Base-by-base conservation (phyloP, 1,140 invertebrate genomes). In the Drosophila neocordata region DNA sequence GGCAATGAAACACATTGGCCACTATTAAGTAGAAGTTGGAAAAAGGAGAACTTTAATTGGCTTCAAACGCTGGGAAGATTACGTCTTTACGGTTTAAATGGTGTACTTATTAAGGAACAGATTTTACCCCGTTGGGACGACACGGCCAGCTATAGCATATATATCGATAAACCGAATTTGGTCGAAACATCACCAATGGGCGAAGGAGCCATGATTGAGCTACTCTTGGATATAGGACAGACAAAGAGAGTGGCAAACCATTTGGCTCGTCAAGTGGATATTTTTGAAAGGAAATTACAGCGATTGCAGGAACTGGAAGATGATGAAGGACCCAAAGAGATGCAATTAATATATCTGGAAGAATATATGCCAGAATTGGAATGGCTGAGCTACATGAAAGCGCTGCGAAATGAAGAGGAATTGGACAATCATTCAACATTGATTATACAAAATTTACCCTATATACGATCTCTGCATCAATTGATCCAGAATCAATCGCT, bases 81-180 rank as follows among this genome's bases (percentile, higher is more conserved):
- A 34, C 77, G 90, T 2, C 61, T 77, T 5, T 77, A 89, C 31
- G 90, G 90, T 0, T 37, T 91, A 4, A 91, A 91, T 31, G 87
- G 89, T 4, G 89, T 90, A 5, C 59, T 91, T 53, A 60, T 91
- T 4, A 72, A 79, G 8, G 88, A 91, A 44, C 71, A 91, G 38
- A 68, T 91, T 1, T 41, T 91, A 56, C 90, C 90, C 4, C 80
- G 90, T 0, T 91, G 90, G 89, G 87, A 91, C 57, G 90, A 91
- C 35, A 69, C 83, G 0, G 61, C 57, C 18, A 70, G 59, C 22
- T 90, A 85, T 44, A 89, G 80, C 24, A 57, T 91, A 9, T 91
- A 91, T 24, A 56, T 91, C 55, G 88, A 91, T 37, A 91, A 89
- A 24, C 89, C 89, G 1, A 84, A 73, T 59, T 15, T 71, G 53